Base-by-base conservation (phyloP, 2,797 vertebrate species). In the Hydrophis major region DNA sequence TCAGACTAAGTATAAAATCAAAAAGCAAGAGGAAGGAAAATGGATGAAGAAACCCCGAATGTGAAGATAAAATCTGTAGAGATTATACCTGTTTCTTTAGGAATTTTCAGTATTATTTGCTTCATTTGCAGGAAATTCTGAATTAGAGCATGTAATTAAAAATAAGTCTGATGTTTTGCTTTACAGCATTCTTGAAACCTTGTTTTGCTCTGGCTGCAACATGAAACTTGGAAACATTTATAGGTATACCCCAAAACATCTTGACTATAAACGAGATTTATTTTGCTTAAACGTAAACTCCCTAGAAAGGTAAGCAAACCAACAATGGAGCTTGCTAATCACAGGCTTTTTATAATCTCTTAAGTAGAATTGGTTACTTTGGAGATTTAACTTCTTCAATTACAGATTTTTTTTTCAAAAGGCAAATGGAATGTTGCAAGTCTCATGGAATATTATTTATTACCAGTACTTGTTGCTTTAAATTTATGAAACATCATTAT, bases 191-290 rank as follows among this genome's bases (percentile, higher is more conserved):
- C 74, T 98, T 11, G 97, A 98, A 93, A 97, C 98, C 2, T 96
- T 99, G 0, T 92, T 96, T 69, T 99, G 99, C 63, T 90, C 94
- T 8, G 98, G 98, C 50, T 99, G 99, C 91, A 95, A 95, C 0
- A 95, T 96, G 55, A 93, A 59, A 0, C 98, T 99, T 0, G 99
- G 99, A 89, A 97, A 96, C 93, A 95, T 98, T 93, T 99, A 98
- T 88, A 96, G 93, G 4, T 98, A 98, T 86, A 99, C 99, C 0
- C 98, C 99, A 0, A 98, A 95, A 92, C 96, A 95, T 55, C 96
- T 99, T 0, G 99, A 99, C 94, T 97, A 98, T 94, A 99, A 99
- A 96, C 98, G 98, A 91, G 98, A 98, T 91, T 93, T 98, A 8
- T 99, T 98, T 96, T 99, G 97, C 96, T 97, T 99, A 91, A 97